Evolutionary conservation across 1,140 invertebrate species (phyloP), one percentile per base, ranked within the genome.

Genomic region (Zaprionus kolodkinae): DNA sequence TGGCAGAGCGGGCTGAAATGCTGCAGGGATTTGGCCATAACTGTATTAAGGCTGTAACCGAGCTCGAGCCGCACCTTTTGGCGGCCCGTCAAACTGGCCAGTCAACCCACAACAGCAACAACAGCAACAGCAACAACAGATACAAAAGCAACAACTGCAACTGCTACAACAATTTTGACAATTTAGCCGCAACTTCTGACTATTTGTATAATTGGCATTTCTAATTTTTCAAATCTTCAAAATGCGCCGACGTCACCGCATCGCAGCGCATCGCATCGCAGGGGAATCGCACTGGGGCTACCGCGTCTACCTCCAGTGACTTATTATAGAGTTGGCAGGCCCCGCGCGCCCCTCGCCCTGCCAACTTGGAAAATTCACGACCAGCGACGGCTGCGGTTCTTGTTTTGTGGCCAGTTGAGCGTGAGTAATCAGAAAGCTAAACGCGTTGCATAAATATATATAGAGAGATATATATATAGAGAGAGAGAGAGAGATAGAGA

Each of bases 171-270:
- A 73, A 80, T 88, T 89, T 89, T 88, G 81, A 88, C 85, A 88
- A 89, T 89, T 84, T 89, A 84, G 74, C 85, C 75, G 57, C 84
- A 78, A 76, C 76, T 72, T 76, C 77, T 79, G 77, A 79, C 76
- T 84, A 89, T 89, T 89, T 89, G 81, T 90, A 81, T 90, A 89
- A 89, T 89, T 85, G 85, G 85, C 85, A 89, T 81, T 79, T 89
- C 85, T 90, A 89, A 90, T 90, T 85, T 88, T 69, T 78, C 65
- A 68, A 70, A 72, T 72, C 70, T 88, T 82, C 61, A 78, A 78
- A 78, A 75, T 70, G 64, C 50, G 75, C 69, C 75, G 75, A 72
- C 73, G 61, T 76, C 69, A 76, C 63, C 72, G 55, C 40, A 45
- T 45, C 40, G 40, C 40, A 45, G 15, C n/a, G 33, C 33, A 35